Conservation (phyloP, 2,888 invertebrate genomes). For the Rotaria magnacalcarata region DNA sequence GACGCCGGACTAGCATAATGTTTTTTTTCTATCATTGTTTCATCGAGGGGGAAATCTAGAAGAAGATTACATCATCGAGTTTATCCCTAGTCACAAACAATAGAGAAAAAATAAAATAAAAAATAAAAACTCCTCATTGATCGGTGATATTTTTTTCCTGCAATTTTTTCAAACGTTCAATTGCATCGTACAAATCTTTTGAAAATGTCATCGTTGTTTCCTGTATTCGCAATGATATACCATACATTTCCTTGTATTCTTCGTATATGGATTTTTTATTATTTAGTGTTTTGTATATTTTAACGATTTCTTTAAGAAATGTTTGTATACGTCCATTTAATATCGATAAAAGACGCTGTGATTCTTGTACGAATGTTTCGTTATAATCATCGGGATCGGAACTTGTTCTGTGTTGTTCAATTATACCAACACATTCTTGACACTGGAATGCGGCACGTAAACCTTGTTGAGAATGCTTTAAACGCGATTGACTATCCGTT, state of each 20-base stretch:
- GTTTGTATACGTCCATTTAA: conserved; percentile 31
- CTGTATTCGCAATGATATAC: background rate
- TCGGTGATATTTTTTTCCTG: background rate
- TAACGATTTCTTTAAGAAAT: conserved; percentile 22
- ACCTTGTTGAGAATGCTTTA: conserved; percentile 24
- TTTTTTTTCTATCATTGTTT: background rate
- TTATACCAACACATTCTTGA: conserved; percentile 16
- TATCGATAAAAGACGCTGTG: conserved; percentile 1
- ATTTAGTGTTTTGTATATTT: background rate
- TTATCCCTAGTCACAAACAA: background rate
- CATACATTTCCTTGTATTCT: conserved; percentile 34
- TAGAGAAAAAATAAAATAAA: too few relatives aligned
- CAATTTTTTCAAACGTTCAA: conserved; percentile 9
- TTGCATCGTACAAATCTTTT: background rate
- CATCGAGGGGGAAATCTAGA: background rate
- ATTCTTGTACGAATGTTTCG: conserved; percentile 10
- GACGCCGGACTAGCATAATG: background rate
- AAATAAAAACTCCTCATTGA: background rate
- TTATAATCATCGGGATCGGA: conserved; percentile 12
- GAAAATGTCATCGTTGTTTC: background rate
- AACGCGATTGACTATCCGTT: background rate
- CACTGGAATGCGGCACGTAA: conserved; percentile 21
- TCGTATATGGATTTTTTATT: background rate
- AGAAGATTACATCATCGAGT: background rate
- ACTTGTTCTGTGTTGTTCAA: conserved; percentile 6